A percentile compares a stretch with the other conserved stretches of the same genome.
Conservation (phyloP, 2,888 invertebrate genomes). For the Onthophagus sagittarius region DNA sequence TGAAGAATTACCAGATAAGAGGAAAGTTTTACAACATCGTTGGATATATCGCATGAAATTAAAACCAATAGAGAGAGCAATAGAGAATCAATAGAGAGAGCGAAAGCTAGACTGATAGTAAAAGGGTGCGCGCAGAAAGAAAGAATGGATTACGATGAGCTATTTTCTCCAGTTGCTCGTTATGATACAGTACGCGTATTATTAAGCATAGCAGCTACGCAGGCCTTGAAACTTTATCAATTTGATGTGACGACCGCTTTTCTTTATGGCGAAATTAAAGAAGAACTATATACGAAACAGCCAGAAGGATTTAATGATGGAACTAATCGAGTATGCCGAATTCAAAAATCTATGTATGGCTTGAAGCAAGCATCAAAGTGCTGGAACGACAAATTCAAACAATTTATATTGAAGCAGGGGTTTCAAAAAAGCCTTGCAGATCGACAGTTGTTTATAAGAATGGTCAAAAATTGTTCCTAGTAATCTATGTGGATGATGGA, state of each 20-base stretch:
- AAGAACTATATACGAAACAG: slow-evolving; percentile 32
- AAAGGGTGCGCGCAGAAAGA: slow-evolving; percentile 22
- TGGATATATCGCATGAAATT: slow-evolving; percentile 36
- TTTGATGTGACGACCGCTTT: slow-evolving; percentile 5
- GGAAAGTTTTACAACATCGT: slow-evolving; percentile 31
- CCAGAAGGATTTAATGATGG: slow-evolving; percentile 38
- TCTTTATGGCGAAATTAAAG: neutral
- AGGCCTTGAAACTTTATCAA: neutral
- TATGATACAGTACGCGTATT: neutral
- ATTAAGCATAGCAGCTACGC: neutral
- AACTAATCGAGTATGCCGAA: slow-evolving; percentile 34
- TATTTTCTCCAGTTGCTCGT: slow-evolving; percentile 2
- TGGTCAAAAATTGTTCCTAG: slow-evolving; percentile 27
- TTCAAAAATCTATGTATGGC: slow-evolving; percentile 40
- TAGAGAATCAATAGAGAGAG: slow-evolving; percentile 33
- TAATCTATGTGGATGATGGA: slow-evolving; percentile 40
- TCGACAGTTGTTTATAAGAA: slow-evolving; percentile 34
- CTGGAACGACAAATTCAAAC: slow-evolving; percentile 38
- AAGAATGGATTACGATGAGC: slow-evolving; percentile 1
- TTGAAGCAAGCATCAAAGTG: slow-evolving; percentile 41
- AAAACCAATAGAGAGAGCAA: too few relatives aligned
- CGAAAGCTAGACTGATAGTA: slow-evolving; percentile 35
- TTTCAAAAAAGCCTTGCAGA: slow-evolving; percentile 34
- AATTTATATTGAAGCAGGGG: slow-evolving; percentile 31
- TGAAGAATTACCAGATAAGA: slow-evolving; percentile 25